These are phyloP conservation scores for Catharus minimus DNA, from an alignment of 2,113 vertebrate genomes.

Conservation along the genomic window DNA sequence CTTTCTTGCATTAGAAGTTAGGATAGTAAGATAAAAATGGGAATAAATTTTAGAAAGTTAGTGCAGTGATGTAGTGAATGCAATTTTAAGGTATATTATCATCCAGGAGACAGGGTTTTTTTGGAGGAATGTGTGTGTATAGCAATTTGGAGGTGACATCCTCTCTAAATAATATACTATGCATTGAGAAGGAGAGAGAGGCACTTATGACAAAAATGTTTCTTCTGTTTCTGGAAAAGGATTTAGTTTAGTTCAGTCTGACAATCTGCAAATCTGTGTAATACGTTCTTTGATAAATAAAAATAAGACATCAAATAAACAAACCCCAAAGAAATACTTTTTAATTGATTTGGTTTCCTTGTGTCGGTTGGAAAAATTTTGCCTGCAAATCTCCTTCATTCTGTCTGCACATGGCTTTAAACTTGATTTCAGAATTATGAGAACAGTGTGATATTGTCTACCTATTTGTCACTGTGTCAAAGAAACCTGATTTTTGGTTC, in stretches of 20 bases:
- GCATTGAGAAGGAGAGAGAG: neutral
- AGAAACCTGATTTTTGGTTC: neutral
- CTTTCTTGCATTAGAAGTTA: neutral
- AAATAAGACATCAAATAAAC: neutral
- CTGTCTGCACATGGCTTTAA: neutral
- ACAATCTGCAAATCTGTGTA: neutral
- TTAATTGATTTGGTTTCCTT: neutral
- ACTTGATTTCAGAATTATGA: neutral
- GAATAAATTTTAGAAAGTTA: neutral
- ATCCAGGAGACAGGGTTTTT: neutral
- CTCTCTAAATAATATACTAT: neutral
- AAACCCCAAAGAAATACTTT: neutral
- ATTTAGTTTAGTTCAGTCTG: neutral
- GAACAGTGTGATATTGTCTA: neutral
- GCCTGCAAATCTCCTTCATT: neutral
- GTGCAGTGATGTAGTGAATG: neutral
- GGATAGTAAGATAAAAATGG: neutral
- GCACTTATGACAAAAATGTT: fast-evolving
- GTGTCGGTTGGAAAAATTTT: neutral
- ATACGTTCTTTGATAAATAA: neutral
- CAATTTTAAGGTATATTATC: neutral
- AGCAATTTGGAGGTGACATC: neutral
- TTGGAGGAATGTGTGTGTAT: neutral
- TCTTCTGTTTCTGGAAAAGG: neutral
- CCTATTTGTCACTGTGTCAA: neutral